phyloP scores from a whole-genome alignment of 2,888 invertebrate species.

The Lochmaea crataegi region DNA sequence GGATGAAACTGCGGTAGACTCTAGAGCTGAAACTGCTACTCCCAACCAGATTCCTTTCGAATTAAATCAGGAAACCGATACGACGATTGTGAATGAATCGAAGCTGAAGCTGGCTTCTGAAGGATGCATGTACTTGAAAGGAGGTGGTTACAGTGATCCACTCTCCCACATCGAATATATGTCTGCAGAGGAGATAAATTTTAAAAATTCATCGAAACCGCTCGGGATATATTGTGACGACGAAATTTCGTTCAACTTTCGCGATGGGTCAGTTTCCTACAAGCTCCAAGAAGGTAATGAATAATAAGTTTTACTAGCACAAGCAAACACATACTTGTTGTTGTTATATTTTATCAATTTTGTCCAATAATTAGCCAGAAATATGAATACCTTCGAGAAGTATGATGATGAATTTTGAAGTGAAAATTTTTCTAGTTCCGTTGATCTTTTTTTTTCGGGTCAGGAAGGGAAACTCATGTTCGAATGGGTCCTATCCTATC shows the following conservation, averaged over 20 bases:
- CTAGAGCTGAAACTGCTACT: conserved; percentile 58
- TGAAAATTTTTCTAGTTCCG: no score
- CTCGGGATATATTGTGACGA: not conserved
- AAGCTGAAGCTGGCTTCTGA: conserved; percentile 65
- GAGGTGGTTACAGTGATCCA: conserved; percentile 58
- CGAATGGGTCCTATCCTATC: no score
- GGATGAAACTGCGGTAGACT: conserved; percentile 61
- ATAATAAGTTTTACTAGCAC: not conserved
- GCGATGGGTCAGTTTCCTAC: conserved; percentile 41
- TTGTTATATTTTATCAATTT: not conserved
- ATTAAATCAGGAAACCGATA: conserved; percentile 63
- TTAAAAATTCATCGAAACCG: not conserved
- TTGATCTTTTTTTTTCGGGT: no score
- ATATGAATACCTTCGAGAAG: not conserved
- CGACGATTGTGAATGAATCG: conserved; percentile 65
- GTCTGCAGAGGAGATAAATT: conserved; percentile 49
- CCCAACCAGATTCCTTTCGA: conserved; percentile 63
- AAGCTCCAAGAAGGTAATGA: conserved; percentile 45
- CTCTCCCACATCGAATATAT: conserved; percentile 70
- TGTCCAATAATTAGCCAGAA: not conserved
- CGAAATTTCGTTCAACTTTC: conserved; percentile 36
- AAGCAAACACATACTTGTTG: not conserved
- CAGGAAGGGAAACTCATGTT: no score
- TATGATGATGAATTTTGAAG: not conserved
- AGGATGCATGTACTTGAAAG: conserved; percentile 68